These are phyloP conservation scores for Tenualosa ilisha DNA, from an alignment of 2,797 vertebrate species.

Conservation along the genomic window DNA sequence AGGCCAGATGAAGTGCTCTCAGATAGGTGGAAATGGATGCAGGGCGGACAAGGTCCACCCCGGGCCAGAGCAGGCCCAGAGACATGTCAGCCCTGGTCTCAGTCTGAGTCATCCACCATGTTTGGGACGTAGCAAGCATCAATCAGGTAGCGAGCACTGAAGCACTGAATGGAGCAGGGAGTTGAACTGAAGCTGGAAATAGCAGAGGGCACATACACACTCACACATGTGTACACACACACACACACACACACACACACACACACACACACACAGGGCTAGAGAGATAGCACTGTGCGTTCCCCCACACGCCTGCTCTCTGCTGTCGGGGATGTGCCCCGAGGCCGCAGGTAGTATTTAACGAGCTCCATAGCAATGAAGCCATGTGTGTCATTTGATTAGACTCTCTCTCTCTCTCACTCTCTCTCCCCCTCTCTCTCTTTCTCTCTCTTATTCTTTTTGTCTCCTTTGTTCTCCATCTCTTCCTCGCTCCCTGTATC, in stretches of 20 bases:
- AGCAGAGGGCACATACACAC: conserved; percentile 19
- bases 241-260: conserved; percentile 2
- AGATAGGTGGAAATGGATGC: neutral
- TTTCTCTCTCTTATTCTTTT: neutral
- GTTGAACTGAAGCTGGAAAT: conserved; percentile 32
- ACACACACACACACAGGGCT: neutral
- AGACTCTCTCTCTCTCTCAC: conserved; percentile 28
- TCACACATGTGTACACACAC: neutral
- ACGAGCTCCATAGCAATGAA: conserved; percentile 52
- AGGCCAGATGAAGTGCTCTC: conserved; percentile 24
- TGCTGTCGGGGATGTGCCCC: conserved; percentile 40
- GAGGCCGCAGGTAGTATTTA: conserved; percentile 51
- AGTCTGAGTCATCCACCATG: neutral
- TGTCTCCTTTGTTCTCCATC: conserved; percentile 18
- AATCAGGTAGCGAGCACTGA: conserved; percentile 23
- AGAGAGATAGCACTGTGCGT: neutral
- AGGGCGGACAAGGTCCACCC: neutral
- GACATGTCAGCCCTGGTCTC: too few relatives aligned
- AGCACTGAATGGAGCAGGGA: neutral
- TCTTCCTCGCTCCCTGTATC: neutral
- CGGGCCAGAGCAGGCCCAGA: neutral
- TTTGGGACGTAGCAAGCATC: conserved; percentile 32
- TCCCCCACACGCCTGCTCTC: too few relatives aligned
- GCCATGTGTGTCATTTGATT: conserved; percentile 54
- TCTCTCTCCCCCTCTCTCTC: conserved; percentile 23